Evolutionary conservation across 2,113 vertebrate species (phyloP), one percentile per base, ranked within the genome.

Genomic region (Neomonachus schauinslandi): DNA sequence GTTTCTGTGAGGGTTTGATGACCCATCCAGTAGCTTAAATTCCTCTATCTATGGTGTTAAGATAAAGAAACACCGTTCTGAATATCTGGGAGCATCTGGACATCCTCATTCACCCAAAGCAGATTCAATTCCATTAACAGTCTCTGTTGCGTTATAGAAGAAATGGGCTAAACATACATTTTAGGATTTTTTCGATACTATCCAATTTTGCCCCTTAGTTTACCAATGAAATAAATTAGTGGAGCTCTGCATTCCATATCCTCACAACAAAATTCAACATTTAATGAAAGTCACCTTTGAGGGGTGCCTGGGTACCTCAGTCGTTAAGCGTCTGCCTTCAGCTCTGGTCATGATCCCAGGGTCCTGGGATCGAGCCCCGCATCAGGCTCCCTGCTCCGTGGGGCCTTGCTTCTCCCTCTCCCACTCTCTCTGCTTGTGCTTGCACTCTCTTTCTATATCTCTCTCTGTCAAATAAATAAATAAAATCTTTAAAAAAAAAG

Each of bases 261-360:
- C 49, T 97, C 39, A n/a, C 18, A 67, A 46, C 16, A 92, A 88
- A 90, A 72, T 63, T 55, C 67, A 53, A 4, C 18, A 69, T 83
- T 93, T 81, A 67, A 24, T 82, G 79, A 91, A 93, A 97, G 72
- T 79, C 57, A 89, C 77, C 93, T 96, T 51, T 61, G 77, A 96
- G n/a, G 46, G 46, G 46, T 9, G 46, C 46, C 46, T 46, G 46
- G 46, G 46, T 46, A 46, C 46, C 46, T 46, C 46, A 46, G 46
- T 46, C 46, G 7, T 46, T 46, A 46, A 46, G 46, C 46, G 1
- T 46, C 46, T 46, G 46, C 7, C 46, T 46, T 46, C 46, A 8
- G 8, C 46, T 46, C 46, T 8, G 46, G 46, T 46, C 46, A 46
- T 46, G 46, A 46, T 46, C 46, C 46, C 46, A 46, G 46, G 1